Evolutionary conservation across 2,888 invertebrate genomes (phyloP).

Genomic region (Aleiodes testaceus): DNA sequence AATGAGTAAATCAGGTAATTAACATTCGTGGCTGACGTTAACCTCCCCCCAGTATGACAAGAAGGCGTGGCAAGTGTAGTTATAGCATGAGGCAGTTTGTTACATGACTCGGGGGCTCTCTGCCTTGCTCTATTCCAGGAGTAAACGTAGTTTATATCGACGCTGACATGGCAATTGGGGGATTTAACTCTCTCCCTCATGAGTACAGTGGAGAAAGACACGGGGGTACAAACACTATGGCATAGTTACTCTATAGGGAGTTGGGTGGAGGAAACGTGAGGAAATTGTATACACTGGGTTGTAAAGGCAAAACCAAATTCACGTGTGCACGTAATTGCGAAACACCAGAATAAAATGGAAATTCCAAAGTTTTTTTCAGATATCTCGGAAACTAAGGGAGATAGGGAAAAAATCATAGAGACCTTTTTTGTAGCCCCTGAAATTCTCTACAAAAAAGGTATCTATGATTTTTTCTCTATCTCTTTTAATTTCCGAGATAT

Average conservation of each 20-base stretch:
- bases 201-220: not conserved
- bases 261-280: slow-evolving; percentile 20
- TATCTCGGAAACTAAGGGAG: no score
- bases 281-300: not conserved
- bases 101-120: slow-evolving; percentile 28
- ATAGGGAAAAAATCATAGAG: no score
- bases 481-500: no score
- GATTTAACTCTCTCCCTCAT: not conserved
- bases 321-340: slow-evolving; percentile 25
- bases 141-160: slow-evolving; percentile 22
- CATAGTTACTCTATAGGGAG: not conserved
- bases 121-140: not conserved
- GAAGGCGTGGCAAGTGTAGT: not conserved
- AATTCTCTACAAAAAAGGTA: no score
- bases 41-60: not conserved
- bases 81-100: slow-evolving; percentile 27
- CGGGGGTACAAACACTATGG: not conserved
- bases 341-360: not conserved
- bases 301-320: slow-evolving; percentile 4
- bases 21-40: slow-evolving; percentile 22
- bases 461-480: no score
- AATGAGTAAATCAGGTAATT: slow-evolving; percentile 29
- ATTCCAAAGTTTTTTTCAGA: no score
- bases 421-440: no score
- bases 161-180: slow-evolving; percentile 30